Evolutionary conservation across 2,888 invertebrate species (phyloP), one percentile per base, ranked within the genome.

Genomic region (Chamaedrilus cognettii): DNA sequence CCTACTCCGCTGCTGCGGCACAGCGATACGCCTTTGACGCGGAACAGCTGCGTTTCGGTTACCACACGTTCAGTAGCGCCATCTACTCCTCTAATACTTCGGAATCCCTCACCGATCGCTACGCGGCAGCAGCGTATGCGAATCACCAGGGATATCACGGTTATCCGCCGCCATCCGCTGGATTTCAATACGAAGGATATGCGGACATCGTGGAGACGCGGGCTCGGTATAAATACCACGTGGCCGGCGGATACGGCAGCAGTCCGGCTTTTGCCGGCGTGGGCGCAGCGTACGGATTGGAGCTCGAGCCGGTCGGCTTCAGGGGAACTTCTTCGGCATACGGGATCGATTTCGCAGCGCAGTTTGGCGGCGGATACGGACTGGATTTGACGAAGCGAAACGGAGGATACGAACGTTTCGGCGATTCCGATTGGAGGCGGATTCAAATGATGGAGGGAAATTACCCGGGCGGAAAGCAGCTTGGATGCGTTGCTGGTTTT

Each of bases 61-160:
- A 69, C 55, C 69, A 55, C 42, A 49, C 69, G 11, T 62, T 67
- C 31, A 49, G 62, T 15, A 57, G 67, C n/a, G 31, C 58, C 7
- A 58, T 70, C 33, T 72, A 72, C 58, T 57, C 67, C 3, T 32
- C 65, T 2, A 52, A 58, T 42, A 49, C 77, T 23, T 79, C 78
- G 66, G 77, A 78, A 64, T 77, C 77, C 63, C 75, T 77, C 15
- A 70, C 79, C 42, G 82, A 82, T 32, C 55, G 55, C 11, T 19
- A 52, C 26, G 7, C 55, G 55, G 7, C 42, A 11, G 42, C 42
- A 42, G 42, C 42, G 7, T 23, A 52, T 23, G 15, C 7, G 26
- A 23, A 52, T 26, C 28, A 52, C 55, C 15, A 23, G 11, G 11
- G 26, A 7, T 52, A 52, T 52, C 55, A 7, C 15, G 7, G 26